phyloP scores from a whole-genome alignment of 2,888 invertebrate species.

The Andrena minutula region DNA sequence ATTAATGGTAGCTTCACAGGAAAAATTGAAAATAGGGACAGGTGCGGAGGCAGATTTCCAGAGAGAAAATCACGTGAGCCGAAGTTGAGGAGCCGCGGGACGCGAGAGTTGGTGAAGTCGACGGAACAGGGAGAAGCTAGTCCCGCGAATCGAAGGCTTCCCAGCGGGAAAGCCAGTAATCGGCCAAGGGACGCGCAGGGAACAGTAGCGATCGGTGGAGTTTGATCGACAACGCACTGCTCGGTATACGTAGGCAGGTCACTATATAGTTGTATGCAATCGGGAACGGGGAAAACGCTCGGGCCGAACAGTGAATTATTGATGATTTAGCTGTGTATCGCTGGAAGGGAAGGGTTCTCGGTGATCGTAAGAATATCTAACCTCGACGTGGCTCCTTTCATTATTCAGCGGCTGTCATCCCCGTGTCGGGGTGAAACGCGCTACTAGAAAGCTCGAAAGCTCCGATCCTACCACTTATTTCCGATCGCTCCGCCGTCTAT shows the following conservation, averaged over 20 bases:
- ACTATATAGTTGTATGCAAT: slow-evolving; percentile 73
- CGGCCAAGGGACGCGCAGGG: background rate
- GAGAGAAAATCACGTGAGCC: background rate
- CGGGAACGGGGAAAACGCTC: slow-evolving; percentile 76
- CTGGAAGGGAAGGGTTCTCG: slow-evolving; percentile 76
- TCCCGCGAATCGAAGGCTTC: slow-evolving; percentile 18
- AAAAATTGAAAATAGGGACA: too few species aligned
- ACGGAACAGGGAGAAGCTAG: background rate
- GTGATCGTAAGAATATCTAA: slow-evolving; percentile 82
- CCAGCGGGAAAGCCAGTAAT: background rate
- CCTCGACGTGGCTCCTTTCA: slow-evolving; percentile 77
- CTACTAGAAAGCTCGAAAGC: slow-evolving; percentile 73
- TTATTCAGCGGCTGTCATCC: slow-evolving; percentile 82
- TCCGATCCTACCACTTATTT: slow-evolving; percentile 70
- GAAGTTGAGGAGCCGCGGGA: background rate
- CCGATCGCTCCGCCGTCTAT: slow-evolving; percentile 63
- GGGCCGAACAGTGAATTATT: slow-evolving; percentile 76
- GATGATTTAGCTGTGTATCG: slow-evolving; percentile 78
- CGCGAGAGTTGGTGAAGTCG: background rate
- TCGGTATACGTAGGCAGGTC: slow-evolving; percentile 5
- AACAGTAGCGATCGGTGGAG: slow-evolving; percentile 8
- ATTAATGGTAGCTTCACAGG: too few species aligned
- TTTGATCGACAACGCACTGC: slow-evolving; percentile 36
- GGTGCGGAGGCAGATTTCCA: too few species aligned
- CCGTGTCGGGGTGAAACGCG: slow-evolving; percentile 70